These are phyloP conservation scores for human (Homo sapiens) DNA, from an alignment of 2,113 vertebrate species.

Conservation along the genomic window GRCh38 chr11:36076001-36076500, in stretches of 20 bases:
- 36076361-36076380: neutral
- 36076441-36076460: too few relatives aligned
- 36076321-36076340: too few relatives aligned
- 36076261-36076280: neutral
- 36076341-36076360: neutral
- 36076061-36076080: neutral
- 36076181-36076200: too few relatives aligned
- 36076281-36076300: neutral
- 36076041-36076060: neutral
- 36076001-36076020: neutral
- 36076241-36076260: too few relatives aligned
- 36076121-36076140: neutral
- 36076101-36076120: neutral
- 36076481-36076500: too few relatives aligned
- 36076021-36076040: neutral
- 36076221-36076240: too few relatives aligned
- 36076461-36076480: too few relatives aligned
- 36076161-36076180: too few relatives aligned
- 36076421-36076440: too few relatives aligned
- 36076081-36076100: neutral
- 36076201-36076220: neutral
- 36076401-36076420: rapidly evolving
- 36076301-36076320: neutral
- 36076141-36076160: neutral
- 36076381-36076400: neutral